These are phyloP conservation scores for Hiodon tergisus DNA, from an alignment of 2,113 vertebrate species.

Conservation along the genomic window DNA sequence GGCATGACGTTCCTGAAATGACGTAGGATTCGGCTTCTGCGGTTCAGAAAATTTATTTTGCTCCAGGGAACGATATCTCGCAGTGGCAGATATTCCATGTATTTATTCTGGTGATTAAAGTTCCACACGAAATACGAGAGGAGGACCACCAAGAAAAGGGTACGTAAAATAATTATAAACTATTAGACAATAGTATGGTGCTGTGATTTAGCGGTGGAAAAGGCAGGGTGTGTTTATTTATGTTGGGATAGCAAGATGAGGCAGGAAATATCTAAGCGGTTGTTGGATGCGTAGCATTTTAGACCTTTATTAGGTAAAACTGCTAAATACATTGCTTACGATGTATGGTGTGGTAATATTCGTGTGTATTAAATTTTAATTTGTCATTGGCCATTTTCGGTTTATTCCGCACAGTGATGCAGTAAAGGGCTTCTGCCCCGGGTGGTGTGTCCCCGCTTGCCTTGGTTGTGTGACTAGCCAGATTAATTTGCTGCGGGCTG, in stretches of 20 bases:
- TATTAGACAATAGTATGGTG: neutral
- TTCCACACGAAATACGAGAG: neutral
- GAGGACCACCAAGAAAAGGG: neutral
- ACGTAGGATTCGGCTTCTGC: conserved; percentile 13
- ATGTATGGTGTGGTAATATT: too few relatives aligned
- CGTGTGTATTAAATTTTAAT: too few relatives aligned
- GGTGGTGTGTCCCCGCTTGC: conserved; percentile 6
- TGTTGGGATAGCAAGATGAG: too few relatives aligned
- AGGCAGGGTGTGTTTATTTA: conserved; percentile 5
- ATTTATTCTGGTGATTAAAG: neutral
- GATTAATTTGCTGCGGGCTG: neutral
- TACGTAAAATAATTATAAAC: neutral
- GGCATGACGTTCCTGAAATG: conserved; percentile 1
- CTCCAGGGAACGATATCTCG: neutral
- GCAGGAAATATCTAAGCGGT: neutral
- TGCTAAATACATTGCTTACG: too few relatives aligned
- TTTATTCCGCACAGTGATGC: too few relatives aligned
- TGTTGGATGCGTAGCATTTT: neutral
- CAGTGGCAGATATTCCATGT: conserved; percentile 7
- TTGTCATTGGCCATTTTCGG: too few relatives aligned
- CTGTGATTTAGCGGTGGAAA: neutral
- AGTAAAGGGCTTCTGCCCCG: neutral
- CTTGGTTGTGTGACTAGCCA: neutral
- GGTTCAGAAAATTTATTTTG: neutral
- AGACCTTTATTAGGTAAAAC: neutral